phyloP scores from a whole-genome alignment of 2,113 vertebrate species.

The Barnardius zonarius region DNA sequence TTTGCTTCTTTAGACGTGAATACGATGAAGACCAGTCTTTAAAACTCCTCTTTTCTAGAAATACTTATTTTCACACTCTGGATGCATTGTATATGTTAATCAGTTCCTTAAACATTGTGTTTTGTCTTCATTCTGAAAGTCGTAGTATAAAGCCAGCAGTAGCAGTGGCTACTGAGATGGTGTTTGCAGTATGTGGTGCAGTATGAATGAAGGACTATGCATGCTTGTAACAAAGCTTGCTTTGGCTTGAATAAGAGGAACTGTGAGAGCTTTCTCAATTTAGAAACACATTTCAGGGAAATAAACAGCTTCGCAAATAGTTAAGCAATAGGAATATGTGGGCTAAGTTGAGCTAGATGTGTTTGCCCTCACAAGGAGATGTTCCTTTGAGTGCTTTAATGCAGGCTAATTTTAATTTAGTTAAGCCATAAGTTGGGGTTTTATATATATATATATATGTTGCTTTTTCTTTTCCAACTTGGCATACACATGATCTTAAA shows the following conservation, averaged over 20 bases:
- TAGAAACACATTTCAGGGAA: neutral
- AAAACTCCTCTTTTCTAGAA: neutral
- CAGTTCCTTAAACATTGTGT: neutral
- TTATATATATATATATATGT: neutral
- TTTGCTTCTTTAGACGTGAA: neutral
- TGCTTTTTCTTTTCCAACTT: neutral
- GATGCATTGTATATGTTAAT: neutral
- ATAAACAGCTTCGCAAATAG: neutral
- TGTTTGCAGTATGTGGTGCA: neutral
- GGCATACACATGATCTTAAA: neutral
- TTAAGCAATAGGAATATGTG: neutral
- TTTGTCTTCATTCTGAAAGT: neutral
- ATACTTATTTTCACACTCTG: neutral
- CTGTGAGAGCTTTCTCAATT: neutral
- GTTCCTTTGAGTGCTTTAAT: neutral
- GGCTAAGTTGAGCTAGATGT: neutral
- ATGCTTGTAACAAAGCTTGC: neutral
- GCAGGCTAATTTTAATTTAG: neutral
- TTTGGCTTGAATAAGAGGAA: neutral
- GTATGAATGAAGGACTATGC: neutral
- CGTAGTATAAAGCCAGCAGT: neutral
- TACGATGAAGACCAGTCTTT: neutral
- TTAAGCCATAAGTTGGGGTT: neutral
- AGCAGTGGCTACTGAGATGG: neutral
- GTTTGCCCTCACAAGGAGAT: neutral